Evolutionary conservation across 2,888 invertebrate genomes (phyloP), one percentile per base, ranked within the genome.

Genomic region (Chaetogeoica ovagalla): DNA sequence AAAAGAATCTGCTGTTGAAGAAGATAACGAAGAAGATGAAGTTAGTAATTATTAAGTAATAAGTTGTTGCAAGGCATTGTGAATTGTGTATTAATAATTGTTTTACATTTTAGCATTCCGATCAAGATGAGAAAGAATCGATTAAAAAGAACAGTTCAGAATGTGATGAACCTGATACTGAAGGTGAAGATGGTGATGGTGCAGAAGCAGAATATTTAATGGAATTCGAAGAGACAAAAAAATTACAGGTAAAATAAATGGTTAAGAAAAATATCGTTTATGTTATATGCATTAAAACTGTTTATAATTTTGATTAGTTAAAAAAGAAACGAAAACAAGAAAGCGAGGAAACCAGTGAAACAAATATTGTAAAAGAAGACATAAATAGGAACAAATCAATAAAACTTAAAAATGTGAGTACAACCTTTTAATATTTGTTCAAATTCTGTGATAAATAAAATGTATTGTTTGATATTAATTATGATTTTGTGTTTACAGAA

Each of bases 191-290:
- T 37, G 81, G 62, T 68, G 82, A 82, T 59, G 82, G 68, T 23
- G 77, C 72, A 17, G 82, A 82, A 72, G 77, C 57, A 21, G 77
- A 82, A 72, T 82, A 82, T 55, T 68, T 82, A 63, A 77, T 65
- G 23, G 71, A 65, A 72, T 77, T 76, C 63, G 57, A 72, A 79
- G 37, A 82, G 48, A 69, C 70, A 39, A 74, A 81, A 73, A 73
- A 79, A 79, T 57, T 79, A 57, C 69, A 70, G 62, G 77, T 79
- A n/a, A n/a, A 71, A 55, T 57, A 19, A 73, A 19, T 19, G 13
- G 55, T 74, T 52, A 39, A 43, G n/a, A 74, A 2, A 63, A 23
- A 52, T 73, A 37, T 52, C 9, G 8, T 55, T n/a, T 52, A 8
- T 3, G 8, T 63, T 73, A 52, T 73, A 15, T 15, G 0, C 19